Percentiles rank a stretch among this genome's conserved stretches.
These are phyloP conservation scores for Pyrochroa serraticornis DNA, from an alignment of 2,888 invertebrate genomes.

Conservation along the genomic window DNA sequence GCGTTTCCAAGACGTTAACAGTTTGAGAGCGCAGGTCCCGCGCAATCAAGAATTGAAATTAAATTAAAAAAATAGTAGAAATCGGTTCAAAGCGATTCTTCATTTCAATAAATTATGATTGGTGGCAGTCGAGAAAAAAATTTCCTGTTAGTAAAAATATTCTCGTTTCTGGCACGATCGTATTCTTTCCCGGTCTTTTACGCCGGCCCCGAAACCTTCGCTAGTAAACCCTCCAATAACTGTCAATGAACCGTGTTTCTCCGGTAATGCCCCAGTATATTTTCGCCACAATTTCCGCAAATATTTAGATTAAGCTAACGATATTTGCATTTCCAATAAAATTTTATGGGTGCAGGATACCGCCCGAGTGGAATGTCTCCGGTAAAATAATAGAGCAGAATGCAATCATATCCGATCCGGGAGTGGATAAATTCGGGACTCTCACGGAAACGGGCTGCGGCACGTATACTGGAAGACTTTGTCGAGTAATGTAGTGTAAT, in stretches of 20 bases:
- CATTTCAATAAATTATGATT: too few relatives aligned
- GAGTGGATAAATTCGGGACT: constrained; percentile 36
- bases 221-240: constrained; percentile 15
- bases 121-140: too few relatives aligned
- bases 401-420: constrained; percentile 31
- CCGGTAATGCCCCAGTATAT: constrained; percentile 16
- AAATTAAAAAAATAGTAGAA: too few relatives aligned
- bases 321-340: constrained; percentile 43
- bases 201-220: background rate
- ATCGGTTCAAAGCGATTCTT: too few relatives aligned
- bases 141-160: too few relatives aligned
- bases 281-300: constrained; percentile 19
- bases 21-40: too few relatives aligned
- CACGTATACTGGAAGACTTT: constrained; percentile 28
- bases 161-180: too few relatives aligned
- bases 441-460: constrained; percentile 28
- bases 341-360: constrained; percentile 33
- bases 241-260: constrained; percentile 17
- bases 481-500: constrained; percentile 30
- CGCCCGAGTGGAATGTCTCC: constrained; percentile 14
- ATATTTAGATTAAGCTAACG: constrained; percentile 37
- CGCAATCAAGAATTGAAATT: too few relatives aligned
- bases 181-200: constrained; percentile 6
- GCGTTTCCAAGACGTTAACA: too few relatives aligned
- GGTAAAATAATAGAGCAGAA: constrained; percentile 27